A percentile compares a stretch with the other conserved stretches of the same genome.
phyloP scores from a whole-genome alignment of 2,888 invertebrate species.

The Rhodophaea formosa region DNA sequence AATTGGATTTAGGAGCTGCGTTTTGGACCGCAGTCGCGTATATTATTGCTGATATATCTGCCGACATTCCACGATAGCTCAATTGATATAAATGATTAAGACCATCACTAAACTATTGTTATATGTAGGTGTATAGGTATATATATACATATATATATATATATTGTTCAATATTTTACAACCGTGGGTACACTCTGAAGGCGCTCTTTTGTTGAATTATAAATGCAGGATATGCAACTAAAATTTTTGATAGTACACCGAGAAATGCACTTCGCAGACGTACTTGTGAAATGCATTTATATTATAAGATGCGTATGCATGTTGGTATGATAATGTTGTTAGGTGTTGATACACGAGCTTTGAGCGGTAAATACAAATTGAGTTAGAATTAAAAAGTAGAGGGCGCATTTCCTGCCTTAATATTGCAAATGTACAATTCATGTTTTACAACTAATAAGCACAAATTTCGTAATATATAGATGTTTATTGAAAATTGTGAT shows the following conservation, averaged over 20 bases:
- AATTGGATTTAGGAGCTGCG: slow-evolving; percentile 87
- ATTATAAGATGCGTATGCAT: background rate
- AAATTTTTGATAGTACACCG: background rate
- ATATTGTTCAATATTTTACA: background rate
- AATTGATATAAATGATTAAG: background rate
- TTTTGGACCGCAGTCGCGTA: slow-evolving; percentile 90
- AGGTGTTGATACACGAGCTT: background rate
- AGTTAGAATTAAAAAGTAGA: background rate
- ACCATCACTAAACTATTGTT: background rate
- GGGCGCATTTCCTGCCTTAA: background rate
- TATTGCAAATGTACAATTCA: background rate
- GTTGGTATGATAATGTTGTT: background rate
- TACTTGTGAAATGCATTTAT: background rate
- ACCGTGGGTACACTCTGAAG: background rate
- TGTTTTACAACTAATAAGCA: background rate
- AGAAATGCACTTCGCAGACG: background rate
- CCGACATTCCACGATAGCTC: slow-evolving; percentile 82
- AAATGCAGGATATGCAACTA: background rate
- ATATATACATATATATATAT: too few species aligned
- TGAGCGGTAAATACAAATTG: background rate
- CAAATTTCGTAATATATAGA: background rate
- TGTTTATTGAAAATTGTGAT: too few species aligned
- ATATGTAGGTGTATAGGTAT: too few species aligned
- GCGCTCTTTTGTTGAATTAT: background rate
- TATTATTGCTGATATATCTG: slow-evolving; percentile 88